A percentile compares a stretch with the other conserved stretches of the same genome.
Conservation (phyloP, 2,888 invertebrate species). For the Brachynemurus nebulosus region DNA sequence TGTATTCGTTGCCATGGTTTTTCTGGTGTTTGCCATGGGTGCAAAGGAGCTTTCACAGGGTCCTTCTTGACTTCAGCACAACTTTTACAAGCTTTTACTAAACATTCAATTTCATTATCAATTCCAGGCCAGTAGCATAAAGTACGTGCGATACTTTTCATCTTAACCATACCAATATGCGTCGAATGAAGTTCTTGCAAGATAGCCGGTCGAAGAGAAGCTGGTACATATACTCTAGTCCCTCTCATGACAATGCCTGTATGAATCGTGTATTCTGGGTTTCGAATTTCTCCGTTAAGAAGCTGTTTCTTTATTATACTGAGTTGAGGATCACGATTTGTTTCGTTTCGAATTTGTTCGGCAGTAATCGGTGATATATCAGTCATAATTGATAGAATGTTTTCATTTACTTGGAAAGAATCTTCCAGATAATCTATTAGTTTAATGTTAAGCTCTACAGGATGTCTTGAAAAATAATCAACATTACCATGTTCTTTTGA, state of each 20-base stretch:
- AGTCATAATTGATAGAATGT: background rate
- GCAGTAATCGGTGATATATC: background rate
- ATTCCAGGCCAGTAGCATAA: background rate
- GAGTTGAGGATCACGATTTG: background rate
- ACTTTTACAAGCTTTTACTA: background rate
- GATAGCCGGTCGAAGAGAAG: background rate
- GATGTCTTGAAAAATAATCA: background rate
- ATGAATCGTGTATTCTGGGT: background rate
- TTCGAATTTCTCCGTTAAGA: background rate
- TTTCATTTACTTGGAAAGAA: background rate
- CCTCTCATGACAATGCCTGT: background rate
- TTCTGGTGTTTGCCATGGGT: conserved; percentile 1
- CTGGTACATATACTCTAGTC: background rate
- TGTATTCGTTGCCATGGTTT: background rate
- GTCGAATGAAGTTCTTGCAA: background rate
- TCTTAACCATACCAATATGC: background rate
- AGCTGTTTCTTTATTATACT: background rate
- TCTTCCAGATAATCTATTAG: background rate
- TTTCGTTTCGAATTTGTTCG: background rate
- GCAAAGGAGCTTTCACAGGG: background rate
- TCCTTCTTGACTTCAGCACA: background rate
- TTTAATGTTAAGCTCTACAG: background rate
- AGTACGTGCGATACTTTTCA: background rate
- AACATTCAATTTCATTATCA: background rate
- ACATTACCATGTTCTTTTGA: background rate